Conservation (phyloP, 2,888 invertebrate genomes). For the Stomorhina lunata region DNA sequence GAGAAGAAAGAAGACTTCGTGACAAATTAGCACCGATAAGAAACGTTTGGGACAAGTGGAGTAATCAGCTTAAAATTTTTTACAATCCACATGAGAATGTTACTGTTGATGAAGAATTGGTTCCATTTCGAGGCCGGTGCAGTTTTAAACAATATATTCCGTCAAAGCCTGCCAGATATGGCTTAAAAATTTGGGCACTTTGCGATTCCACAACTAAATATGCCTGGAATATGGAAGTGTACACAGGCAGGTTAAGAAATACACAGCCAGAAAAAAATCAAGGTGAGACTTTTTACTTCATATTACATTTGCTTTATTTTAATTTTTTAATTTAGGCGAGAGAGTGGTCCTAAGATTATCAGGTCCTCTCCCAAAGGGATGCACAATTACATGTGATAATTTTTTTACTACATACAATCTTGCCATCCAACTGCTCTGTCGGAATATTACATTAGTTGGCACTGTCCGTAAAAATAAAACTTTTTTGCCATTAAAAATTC, state of each 20-base stretch:
- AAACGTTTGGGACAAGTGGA: conserved; percentile 18
- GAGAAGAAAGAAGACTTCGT: conserved; percentile 5
- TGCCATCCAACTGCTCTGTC: too few species aligned
- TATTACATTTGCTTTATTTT: neutral
- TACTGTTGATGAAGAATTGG: conserved; percentile 8
- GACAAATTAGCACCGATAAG: conserved; percentile 26
- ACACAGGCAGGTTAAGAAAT: conserved; percentile 2
- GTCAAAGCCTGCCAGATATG: too few species aligned
- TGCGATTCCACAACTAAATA: conserved; percentile 28
- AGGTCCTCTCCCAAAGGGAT: neutral
- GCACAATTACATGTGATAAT: neutral
- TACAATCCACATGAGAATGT: neutral
- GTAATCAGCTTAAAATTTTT: neutral
- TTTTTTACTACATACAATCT: conserved; percentile 35
- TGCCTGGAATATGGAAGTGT: conserved; percentile 30
- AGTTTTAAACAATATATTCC: conserved; percentile 5
- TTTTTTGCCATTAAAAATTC: neutral
- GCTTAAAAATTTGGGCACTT: too few species aligned
- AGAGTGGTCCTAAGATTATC: neutral
- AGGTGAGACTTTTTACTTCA: too few species aligned
- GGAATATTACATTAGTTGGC: conserved; percentile 10
- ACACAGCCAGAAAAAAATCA: conserved; percentile 32
- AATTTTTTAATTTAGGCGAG: neutral
- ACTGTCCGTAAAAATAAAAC: neutral
- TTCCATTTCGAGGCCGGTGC: conserved; percentile 12